These are phyloP conservation scores for Strigamia transsilvanica DNA, from an alignment of 2,888 invertebrate species.

Conservation along the genomic window DNA sequence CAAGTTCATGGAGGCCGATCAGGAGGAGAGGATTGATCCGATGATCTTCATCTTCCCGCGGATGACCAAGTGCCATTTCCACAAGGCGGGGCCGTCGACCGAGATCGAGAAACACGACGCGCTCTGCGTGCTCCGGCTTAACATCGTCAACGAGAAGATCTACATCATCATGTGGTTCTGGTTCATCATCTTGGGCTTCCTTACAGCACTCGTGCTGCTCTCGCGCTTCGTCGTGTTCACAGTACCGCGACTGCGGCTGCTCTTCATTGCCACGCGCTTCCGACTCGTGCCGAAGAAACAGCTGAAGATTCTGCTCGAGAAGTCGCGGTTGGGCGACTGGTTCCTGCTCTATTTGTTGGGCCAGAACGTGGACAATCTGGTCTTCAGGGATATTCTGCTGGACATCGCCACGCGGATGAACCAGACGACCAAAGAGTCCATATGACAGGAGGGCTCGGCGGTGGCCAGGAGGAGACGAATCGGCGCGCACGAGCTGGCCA, in stretches of 20 bases:
- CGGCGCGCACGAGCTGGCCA: neutral
- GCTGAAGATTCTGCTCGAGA: conserved; percentile 87
- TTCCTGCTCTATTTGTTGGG: conserved; percentile 93
- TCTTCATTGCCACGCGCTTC: conserved; percentile 88
- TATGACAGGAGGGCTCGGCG: conserved; percentile 51
- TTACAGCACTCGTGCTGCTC: conserved; percentile 83
- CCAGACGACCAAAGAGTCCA: conserved; percentile 53
- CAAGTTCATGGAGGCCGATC: conserved; percentile 88
- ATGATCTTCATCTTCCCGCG: conserved; percentile 94
- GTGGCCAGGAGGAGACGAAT: neutral
- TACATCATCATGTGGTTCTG: conserved; percentile 94
- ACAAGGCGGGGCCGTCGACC: conserved; percentile 90
- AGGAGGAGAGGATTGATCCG: conserved; percentile 89
- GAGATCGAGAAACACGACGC: conserved; percentile 81
- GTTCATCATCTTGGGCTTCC: conserved; percentile 86
- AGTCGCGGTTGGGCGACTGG: conserved; percentile 95
- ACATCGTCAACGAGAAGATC: conserved; percentile 95
- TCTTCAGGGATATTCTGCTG: conserved; percentile 72
- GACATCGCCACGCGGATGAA: conserved; percentile 58
- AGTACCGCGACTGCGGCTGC: conserved; percentile 86
- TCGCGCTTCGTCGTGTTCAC: conserved; percentile 87
- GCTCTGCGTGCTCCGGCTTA: conserved; percentile 88
- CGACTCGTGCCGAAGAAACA: conserved; percentile 86
- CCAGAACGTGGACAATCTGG: conserved; percentile 91
- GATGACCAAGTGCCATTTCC: conserved; percentile 92